Evolutionary conservation across 2,113 vertebrate species (phyloP).

Genomic region (Ophiodon elongatus): DNA sequence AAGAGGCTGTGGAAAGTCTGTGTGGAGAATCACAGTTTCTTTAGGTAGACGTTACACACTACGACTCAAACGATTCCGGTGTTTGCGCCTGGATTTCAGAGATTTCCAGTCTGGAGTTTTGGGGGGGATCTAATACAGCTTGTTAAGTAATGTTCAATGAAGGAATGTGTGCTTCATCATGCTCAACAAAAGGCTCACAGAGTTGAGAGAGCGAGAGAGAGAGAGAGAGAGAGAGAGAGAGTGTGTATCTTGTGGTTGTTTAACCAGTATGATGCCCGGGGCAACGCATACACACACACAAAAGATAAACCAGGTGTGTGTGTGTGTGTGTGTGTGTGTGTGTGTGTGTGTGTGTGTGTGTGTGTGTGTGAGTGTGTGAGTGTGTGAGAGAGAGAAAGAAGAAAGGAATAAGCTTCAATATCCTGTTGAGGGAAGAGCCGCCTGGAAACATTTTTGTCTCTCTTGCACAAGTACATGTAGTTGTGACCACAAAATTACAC

Average conservation of each 20-base stretch:
- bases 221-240: not conserved
- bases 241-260: conserved; percentile 17
- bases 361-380: conserved; percentile 9
- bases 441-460: conserved; percentile 38
- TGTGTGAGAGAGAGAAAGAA: not conserved
- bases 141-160: not conserved
- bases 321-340: conserved; percentile 1
- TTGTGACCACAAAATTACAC: conserved; percentile 6
- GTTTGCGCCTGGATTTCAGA: not conserved
- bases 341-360: conserved; percentile 9
- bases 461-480: not conserved
- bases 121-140: not conserved
- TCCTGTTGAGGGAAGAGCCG: conserved; percentile 54
- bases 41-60: conserved; percentile 87
- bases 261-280: not conserved
- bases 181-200: not conserved
- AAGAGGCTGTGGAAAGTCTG: conserved; percentile 99
- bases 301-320: conserved; percentile 18
- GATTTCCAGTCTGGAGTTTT: not conserved
- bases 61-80: not conserved
- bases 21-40: conserved; percentile 99
- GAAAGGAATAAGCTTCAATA: conserved; percentile 64
- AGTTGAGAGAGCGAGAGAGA: not conserved
- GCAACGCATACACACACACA: conserved; percentile 16
- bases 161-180: not conserved